Evolutionary conservation across 2,113 vertebrate species (phyloP).

Genomic region (Paraplagusia blochii): DNA sequence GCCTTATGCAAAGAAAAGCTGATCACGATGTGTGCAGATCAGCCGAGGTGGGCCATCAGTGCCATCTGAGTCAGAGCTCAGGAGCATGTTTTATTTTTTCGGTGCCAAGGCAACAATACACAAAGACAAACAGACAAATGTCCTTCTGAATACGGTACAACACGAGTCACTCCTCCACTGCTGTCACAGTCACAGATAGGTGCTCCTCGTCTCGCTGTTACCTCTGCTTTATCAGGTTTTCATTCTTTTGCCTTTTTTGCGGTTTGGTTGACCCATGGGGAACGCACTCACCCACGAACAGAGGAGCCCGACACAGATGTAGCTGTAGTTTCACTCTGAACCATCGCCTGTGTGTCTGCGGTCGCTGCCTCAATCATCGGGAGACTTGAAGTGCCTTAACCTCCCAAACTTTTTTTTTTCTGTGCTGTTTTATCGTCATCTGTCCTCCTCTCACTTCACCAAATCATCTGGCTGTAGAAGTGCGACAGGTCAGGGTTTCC

Average conservation of each 20-base stretch:
- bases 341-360: slow-evolving; percentile 58
- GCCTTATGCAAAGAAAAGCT: slow-evolving; percentile 66
- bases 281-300: slow-evolving; percentile 38
- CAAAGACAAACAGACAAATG: slow-evolving; percentile 15
- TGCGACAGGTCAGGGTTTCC: slow-evolving; percentile 35
- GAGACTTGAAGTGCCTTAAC: slow-evolving; percentile 88
- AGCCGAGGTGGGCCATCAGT: slow-evolving; percentile 44
- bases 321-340: slow-evolving; percentile 42
- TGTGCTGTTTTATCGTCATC: slow-evolving; percentile 7
- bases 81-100: slow-evolving; percentile 64
- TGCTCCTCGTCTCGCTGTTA: slow-evolving; percentile 46
- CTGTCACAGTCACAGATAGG: slow-evolving; percentile 30
- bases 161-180: slow-evolving; percentile 27
- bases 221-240: slow-evolving; percentile 64
- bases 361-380: slow-evolving; percentile 52
- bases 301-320: slow-evolving; percentile 53
- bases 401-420: slow-evolving; percentile 47
- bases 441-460: slow-evolving; percentile 17
- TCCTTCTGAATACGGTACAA: slow-evolving; percentile 11
- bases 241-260: slow-evolving; percentile 27
- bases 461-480: slow-evolving; percentile 10
- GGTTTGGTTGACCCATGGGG: slow-evolving; percentile 40
- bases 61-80: slow-evolving; percentile 55
- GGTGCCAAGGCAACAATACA: slow-evolving; percentile 64
- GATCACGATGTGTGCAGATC: slow-evolving; percentile 40